Base-by-base conservation (phyloP, 2,797 vertebrate genomes). In the Erethizon dorsatum region DNA sequence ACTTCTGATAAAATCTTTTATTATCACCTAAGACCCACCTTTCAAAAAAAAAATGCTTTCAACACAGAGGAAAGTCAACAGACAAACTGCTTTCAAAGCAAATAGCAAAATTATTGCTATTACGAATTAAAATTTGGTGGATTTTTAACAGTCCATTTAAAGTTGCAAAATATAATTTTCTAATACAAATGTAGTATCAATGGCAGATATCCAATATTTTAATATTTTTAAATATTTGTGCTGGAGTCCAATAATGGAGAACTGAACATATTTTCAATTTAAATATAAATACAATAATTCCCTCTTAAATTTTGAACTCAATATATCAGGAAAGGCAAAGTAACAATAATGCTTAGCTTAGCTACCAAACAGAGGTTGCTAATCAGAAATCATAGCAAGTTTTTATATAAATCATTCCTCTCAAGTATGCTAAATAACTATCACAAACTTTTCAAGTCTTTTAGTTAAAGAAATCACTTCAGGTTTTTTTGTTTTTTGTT, bases 301-400 rank as follows among this genome's bases (percentile, higher is more conserved):
- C 79, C 56, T 90, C 24, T 97, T 26, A 89, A 82, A 18, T 88
- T 84, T 75, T 67, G 7, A 94, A 88, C 96, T 88, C 79, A 91
- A 71, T 89, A 31, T 20, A 4, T 89, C 65, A 88, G 86, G 57
- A 93, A 96, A 0, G 3, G 56, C 52, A 96, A 59, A 33, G 93
- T 96, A 95, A 95, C 56, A 56, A 79, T 96, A 50, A 22, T 15
- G 37, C 13, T 59, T 89, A 90, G 56, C 90, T 90, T 45, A 59
- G 20, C 71, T 96, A 82, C 86, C 79, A 93, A 3, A 67, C 12
- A 56, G 20, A 59, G 31, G 69, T 90, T 78, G 2, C 37, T 56
- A 83, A 94, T 28, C 28, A 56, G 69, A 80, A 82, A 33, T 20
- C 56, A 2, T 59, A 83, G 91, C 65, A 33, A 61, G 41, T 82